Conservation (phyloP, 2,888 invertebrate genomes). For the Drosophila rellima region DNA sequence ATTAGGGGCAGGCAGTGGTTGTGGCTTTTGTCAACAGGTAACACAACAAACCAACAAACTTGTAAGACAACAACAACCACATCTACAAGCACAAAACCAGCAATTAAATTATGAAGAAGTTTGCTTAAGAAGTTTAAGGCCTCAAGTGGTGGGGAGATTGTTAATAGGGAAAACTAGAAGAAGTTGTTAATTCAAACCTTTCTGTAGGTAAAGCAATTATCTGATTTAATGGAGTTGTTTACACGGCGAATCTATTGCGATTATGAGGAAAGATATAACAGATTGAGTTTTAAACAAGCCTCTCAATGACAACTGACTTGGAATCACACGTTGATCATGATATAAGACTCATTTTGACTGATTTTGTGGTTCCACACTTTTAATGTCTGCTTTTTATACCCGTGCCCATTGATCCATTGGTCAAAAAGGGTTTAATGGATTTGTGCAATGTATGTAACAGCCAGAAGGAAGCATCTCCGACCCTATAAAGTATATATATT, state of each 20-base stretch:
- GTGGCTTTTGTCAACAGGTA: constrained; percentile 69
- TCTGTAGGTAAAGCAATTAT: not conserved
- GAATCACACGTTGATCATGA: constrained; percentile 34
- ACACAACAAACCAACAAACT: constrained; percentile 77
- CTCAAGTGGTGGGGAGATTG: constrained; percentile 2
- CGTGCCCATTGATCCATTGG: too few relatives aligned
- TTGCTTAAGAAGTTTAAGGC: constrained; percentile 29
- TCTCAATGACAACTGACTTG: constrained; percentile 9
- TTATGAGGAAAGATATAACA: constrained; percentile 19
- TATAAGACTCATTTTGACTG: constrained; percentile 7
- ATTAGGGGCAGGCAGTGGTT: constrained; percentile 51
- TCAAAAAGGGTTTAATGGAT: too few relatives aligned
- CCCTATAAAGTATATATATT: too few relatives aligned
- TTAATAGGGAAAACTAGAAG: constrained; percentile 1
- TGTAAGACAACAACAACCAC: constrained; percentile 51
- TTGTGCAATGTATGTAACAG: too few relatives aligned
- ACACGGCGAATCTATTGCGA: constrained; percentile 19
- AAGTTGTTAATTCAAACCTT: constrained; percentile 5
- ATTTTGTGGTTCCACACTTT: constrained; percentile 12
- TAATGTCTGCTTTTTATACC: constrained; percentile 8
- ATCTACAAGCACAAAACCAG: constrained; percentile 38
- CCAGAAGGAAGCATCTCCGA: too few relatives aligned
- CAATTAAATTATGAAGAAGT: constrained; percentile 62
- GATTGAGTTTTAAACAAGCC: constrained; percentile 24
- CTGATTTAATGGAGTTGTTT: constrained; percentile 14